phyloP scores from a whole-genome alignment of 2,888 invertebrate genomes.

The Tetheella fluctuosa region DNA sequence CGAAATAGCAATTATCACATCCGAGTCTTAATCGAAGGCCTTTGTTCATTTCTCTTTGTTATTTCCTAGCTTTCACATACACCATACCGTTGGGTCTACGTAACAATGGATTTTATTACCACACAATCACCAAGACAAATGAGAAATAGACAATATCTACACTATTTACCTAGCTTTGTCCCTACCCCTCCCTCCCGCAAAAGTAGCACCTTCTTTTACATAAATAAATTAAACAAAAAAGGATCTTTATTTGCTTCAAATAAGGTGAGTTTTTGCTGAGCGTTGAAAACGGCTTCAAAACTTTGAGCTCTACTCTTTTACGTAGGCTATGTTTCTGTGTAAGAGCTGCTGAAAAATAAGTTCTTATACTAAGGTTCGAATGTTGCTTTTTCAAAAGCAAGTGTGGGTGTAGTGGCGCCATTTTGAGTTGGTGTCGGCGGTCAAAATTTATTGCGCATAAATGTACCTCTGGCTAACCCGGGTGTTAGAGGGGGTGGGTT shows the following conservation, averaged over 20 bases:
- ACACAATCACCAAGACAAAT: conserved; percentile 78
- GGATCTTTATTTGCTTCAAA: conserved; percentile 42
- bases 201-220: conserved; percentile 74
- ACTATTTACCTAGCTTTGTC: conserved; percentile 72
- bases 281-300: conserved; percentile 65
- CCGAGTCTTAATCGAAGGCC: conserved; percentile 27
- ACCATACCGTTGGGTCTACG: background rate
- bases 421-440: conserved; percentile 71
- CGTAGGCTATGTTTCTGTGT: conserved; percentile 59
- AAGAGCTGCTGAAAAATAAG: conserved; percentile 27
- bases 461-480: conserved; percentile 83
- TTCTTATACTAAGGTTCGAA: conserved; percentile 29
- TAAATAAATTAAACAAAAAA: conserved; percentile 51
- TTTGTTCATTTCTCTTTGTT: conserved; percentile 32
- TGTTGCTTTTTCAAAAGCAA: conserved; percentile 45
- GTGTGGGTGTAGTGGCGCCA: conserved; percentile 55
- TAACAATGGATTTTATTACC: conserved; percentile 73
- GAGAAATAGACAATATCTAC: conserved; percentile 75
- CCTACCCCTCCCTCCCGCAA: conserved; percentile 66
- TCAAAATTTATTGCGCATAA: conserved; percentile 85
- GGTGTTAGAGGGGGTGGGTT: conserved; percentile 78
- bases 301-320: conserved; percentile 73
- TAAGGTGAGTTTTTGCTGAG: conserved; percentile 68
- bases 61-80: conserved; percentile 27
- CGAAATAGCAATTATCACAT: background rate